These are phyloP conservation scores for Selene dorsalis DNA, from an alignment of 2,797 vertebrate genomes.

Conservation along the genomic window DNA sequence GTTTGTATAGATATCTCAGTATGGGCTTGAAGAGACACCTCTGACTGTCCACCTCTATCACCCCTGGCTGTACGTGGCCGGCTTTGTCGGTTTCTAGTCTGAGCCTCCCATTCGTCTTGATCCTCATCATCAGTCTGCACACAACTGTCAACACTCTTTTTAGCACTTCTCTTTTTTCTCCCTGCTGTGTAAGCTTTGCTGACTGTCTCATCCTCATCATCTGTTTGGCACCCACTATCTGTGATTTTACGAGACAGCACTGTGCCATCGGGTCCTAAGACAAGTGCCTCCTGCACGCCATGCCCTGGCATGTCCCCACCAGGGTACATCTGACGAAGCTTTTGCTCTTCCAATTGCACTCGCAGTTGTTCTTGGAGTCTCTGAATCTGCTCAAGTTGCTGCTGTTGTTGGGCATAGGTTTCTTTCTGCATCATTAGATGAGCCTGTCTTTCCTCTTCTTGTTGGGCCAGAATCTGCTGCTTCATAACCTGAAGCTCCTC, in stretches of 20 bases:
- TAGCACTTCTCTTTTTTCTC: slow-evolving; percentile 89
- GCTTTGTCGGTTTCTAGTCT: slow-evolving; percentile 83
- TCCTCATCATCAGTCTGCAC: slow-evolving; percentile 99
- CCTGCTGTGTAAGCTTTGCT: slow-evolving; percentile 89
- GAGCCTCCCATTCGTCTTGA: slow-evolving; percentile 96
- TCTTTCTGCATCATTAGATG: slow-evolving; percentile 99
- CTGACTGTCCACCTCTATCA: slow-evolving; percentile 86
- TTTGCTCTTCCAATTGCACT: slow-evolving; percentile 96
- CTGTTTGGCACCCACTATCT: slow-evolving; percentile 97
- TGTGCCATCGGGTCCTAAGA: slow-evolving; percentile 84
- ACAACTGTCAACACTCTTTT: slow-evolving; percentile 97
- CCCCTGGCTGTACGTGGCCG: slow-evolving; percentile 82
- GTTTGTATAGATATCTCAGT: slow-evolving; percentile 99
- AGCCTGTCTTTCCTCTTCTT: slow-evolving; percentile 96
- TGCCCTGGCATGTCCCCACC: slow-evolving; percentile 88
- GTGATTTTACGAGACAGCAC: slow-evolving; percentile 89
- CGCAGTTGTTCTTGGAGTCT: slow-evolving; percentile 98
- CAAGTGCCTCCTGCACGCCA: slow-evolving; percentile 86
- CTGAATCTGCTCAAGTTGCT: slow-evolving; percentile 98
- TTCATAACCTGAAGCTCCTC: slow-evolving; percentile 98
- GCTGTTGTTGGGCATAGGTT: slow-evolving; percentile 94
- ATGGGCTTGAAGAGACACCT: slow-evolving; percentile 91
- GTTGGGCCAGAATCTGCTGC: slow-evolving; percentile 95
- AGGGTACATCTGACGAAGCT: slow-evolving; percentile 94
- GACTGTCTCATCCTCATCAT: slow-evolving; percentile 92